These are phyloP conservation scores for Nymphalis io DNA, from an alignment of 1,140 invertebrate genomes.

Conservation along the genomic window DNA sequence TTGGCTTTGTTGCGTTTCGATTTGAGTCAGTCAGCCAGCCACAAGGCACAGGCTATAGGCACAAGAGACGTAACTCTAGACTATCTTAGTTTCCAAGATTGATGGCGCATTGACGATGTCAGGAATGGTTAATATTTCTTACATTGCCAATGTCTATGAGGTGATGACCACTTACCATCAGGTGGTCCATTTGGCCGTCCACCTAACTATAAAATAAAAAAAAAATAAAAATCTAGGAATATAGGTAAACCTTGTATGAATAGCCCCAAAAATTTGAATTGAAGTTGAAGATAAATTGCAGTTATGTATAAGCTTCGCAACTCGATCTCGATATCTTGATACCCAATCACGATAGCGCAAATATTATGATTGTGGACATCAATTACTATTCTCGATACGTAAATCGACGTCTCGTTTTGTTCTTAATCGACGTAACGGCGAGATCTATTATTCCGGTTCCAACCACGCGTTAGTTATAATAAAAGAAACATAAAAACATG, in stretches of 20 bases:
- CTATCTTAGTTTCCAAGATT: no score
- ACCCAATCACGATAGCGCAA: constrained; percentile 21
- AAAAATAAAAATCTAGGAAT: no score
- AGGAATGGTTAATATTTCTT: no score
- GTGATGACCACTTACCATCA: no score
- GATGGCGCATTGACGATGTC: no score
- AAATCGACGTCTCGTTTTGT: constrained; percentile 35
- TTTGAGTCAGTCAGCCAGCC: no score
- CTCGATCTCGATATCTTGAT: constrained; percentile 17
- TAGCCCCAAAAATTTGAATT: not conserved
- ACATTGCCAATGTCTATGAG: no score
- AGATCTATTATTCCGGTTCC: constrained; percentile 20
- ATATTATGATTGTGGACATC: not conserved
- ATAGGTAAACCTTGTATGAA: not conserved
- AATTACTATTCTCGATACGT: constrained; percentile 3
- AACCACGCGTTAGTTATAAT: constrained; percentile 2
- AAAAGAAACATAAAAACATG: not conserved
- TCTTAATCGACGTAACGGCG: constrained; percentile 43
- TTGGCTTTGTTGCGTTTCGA: no score
- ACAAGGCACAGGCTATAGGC: no score
- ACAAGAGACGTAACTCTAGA: no score
- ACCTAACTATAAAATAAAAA: no score
- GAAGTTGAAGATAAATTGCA: constrained; percentile 15
- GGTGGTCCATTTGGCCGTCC: no score
- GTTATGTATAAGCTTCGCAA: constrained; percentile 18